Percentiles rank a stretch among this genome's conserved stretches.
These are phyloP conservation scores for Cuculus canorus DNA, from an alignment of 2,797 vertebrate genomes.

Conservation along the genomic window DNA sequence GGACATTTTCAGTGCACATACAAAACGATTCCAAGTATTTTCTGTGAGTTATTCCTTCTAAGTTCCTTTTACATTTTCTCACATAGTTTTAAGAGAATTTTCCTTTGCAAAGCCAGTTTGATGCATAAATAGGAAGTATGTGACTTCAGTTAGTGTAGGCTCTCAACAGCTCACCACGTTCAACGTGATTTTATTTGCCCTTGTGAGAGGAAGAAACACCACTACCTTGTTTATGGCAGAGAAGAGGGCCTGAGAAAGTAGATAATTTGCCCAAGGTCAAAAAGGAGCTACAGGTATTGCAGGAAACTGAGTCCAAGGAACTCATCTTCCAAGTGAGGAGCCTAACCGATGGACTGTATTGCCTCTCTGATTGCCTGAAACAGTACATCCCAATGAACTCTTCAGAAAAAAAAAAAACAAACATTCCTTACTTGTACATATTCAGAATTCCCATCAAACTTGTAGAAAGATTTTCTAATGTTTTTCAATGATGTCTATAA, in stretches of 20 bases:
- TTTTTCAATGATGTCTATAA: constrained; percentile 71
- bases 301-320: not conserved
- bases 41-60: not conserved
- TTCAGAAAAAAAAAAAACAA: not conserved
- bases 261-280: not conserved
- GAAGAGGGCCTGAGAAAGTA: not conserved
- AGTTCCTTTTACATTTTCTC: not conserved
- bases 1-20: not conserved
- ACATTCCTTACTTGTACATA: constrained; percentile 10
- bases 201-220: not conserved
- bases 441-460: constrained; percentile 60
- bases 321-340: not conserved
- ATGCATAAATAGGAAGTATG: not conserved
- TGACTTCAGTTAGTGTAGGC: not conserved
- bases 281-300: not conserved
- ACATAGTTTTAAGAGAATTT: not conserved
- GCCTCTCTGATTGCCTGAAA: not conserved
- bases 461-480: constrained; percentile 65
- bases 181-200: not conserved
- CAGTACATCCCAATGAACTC: not conserved
- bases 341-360: not conserved
- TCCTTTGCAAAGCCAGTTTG: not conserved
- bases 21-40: not conserved
- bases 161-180: not conserved
- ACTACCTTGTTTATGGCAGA: not conserved